Evolutionary conservation across 2,888 invertebrate species (phyloP), one percentile per base, ranked within the genome.

Genomic region (Amiota communis): DNA sequence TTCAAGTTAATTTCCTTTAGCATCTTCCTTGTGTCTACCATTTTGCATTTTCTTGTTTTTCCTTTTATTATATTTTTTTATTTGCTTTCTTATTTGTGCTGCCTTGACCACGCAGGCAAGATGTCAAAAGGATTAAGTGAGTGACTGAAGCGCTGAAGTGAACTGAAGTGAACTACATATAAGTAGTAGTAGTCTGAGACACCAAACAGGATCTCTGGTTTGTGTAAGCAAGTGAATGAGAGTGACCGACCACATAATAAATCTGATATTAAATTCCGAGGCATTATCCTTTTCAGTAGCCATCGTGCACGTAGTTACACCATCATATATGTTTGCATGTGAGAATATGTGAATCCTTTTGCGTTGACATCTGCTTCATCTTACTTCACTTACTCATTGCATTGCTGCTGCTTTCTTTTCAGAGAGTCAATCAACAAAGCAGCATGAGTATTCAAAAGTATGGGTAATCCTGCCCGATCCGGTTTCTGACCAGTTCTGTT

Each of bases 191-290:
- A 36, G 36, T 36, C 6, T 36, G 36, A 36, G 36, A 23, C 23
- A 23, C 23, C 6, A 11, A 63, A 47, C 46, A n/a, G 9, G 46
- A 10, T n/a, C 8, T 23, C 9, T 47, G 9, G n/a, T 8, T 11
- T 46, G 36, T 48, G 47, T 17, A 49, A 48, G 9, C 49, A 15
- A 65, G 48, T 48, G 65, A 48, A 46, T 70, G 72, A 76, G 73
- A 48, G n/a, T 70, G 72, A 76, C 72, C 72, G 75, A 73, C 75
- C 75, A 75, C 75, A 75, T 75, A 75, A 75, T 73, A 75, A 76
- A 76, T 76, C 73, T 74, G 75, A 76, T 76, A 76, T 76, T 76
- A 76, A 76, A 76, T 76, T 76, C 74, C 74, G 51, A 70, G 65
- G 63, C 75, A 73, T 72, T 73, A 73, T 75, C 71, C 75, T 47